Base-by-base conservation (phyloP, 2,888 invertebrate genomes). In the Catocala sponsa region DNA sequence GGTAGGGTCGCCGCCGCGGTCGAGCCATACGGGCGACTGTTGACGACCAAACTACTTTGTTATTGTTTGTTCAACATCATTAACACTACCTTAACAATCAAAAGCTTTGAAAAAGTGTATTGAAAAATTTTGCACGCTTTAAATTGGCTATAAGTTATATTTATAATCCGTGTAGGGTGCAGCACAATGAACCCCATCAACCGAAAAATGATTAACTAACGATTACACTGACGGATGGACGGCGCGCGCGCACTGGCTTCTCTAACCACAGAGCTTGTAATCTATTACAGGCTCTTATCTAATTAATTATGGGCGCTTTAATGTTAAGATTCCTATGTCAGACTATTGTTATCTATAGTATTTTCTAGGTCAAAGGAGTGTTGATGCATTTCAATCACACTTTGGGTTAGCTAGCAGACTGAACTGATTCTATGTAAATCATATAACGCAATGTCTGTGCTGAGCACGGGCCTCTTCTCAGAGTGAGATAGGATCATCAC, bases 151-250 rank as follows among this genome's bases (percentile, higher is more conserved):
- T 90, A 83, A 88, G 57, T 61, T 65, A 88, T 59, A 38, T 52
- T 89, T 87, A 88, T 90, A 91, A 92, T 90, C 91, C 87, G 86
- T 79, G 82, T 83, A 86, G 87, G 88, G 88, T 71, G 79, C 81
- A 78, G 85, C 83, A 91, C 91, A 92, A 90, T 91, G 91, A 89
- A 89, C 88, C 86, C 88, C 89, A 89, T 93, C 93, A 90, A 92
- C 93, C 92, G 93, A 94, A 93, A 92, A 94, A 94, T 94, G 92
- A 94, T 94, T 93, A 94, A 93, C 92, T 91, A 91, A 85, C 93
- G 91, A 93, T 94, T 94, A 94, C 81, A 86, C 88, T 93, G 94
- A 92, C 91, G 92, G 89, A 92, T 91, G 92, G 91, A 88, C 84
- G 87, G 87, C 90, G 87, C 85, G 82, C 84, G 86, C 86, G 86